Percentiles rank a stretch among this genome's conserved stretches.
Evolutionary conservation across 2,888 invertebrate genomes (phyloP).

Genomic region (Sesia bembeciformis): DNA sequence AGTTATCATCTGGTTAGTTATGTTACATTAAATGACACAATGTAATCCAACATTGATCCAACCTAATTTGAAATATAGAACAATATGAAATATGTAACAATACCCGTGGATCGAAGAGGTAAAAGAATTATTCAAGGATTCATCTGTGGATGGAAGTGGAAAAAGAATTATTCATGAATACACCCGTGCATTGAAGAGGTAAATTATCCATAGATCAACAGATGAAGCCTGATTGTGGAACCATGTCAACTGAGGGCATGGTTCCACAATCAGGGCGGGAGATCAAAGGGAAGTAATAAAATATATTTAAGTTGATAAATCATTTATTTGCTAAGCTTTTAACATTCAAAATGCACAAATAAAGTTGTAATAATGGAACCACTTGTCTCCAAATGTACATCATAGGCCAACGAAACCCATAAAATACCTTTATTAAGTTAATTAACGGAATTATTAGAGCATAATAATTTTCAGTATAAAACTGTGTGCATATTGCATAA

Average conservation of each 20-base stretch:
- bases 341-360: conserved; percentile 61
- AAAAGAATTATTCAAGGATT: too few relatives aligned
- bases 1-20: too few relatives aligned
- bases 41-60: too few relatives aligned
- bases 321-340: conserved; percentile 66
- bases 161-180: too few relatives aligned
- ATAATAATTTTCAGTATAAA: not conserved
- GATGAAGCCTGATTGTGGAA: too few relatives aligned
- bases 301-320: conserved; percentile 23
- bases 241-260: conserved; percentile 1
- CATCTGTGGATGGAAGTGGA: too few relatives aligned
- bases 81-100: too few relatives aligned
- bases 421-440: conserved; percentile 5
- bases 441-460: conserved; percentile 13
- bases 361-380: conserved; percentile 49
- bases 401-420: conserved; percentile 31
- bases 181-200: too few relatives aligned
- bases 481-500: not conserved
- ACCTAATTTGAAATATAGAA: too few relatives aligned
- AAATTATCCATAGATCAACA: too few relatives aligned
- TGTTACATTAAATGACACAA: too few relatives aligned
- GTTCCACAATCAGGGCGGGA: conserved; percentile 4
- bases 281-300: conserved; percentile 11
- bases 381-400: conserved; percentile 48
- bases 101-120: too few relatives aligned